Evolutionary conservation across 2,888 invertebrate species (phyloP).

Genomic region (Folsomia candida): DNA sequence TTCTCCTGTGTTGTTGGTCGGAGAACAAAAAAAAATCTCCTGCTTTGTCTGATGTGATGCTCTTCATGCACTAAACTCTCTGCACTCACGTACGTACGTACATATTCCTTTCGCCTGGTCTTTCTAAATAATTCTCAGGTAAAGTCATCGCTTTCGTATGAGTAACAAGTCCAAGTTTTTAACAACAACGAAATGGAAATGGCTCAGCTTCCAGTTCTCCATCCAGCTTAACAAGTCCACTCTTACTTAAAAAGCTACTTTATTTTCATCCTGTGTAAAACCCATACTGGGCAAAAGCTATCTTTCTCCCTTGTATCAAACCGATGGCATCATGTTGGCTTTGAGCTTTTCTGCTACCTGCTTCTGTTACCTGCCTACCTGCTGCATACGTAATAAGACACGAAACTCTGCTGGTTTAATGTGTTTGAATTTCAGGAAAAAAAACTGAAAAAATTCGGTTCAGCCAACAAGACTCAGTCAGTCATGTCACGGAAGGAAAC

Average conservation of each 20-base stretch:
- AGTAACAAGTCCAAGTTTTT: not conserved
- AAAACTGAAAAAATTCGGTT: not conserved
- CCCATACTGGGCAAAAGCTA: slow-evolving; percentile 2
- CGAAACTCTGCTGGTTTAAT: not conserved
- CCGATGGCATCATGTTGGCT: slow-evolving; percentile 10
- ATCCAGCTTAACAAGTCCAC: not conserved
- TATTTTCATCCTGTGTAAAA: slow-evolving; percentile 6
- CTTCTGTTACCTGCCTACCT: slow-evolving; percentile 7
- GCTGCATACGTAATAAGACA: slow-evolving; percentile 4
- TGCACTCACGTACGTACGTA: not conserved
- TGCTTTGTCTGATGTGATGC: too few species aligned
- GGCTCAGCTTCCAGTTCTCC: not conserved
- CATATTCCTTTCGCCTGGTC: not conserved
- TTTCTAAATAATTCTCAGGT: slow-evolving; percentile 2
- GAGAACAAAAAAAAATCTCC: slow-evolving; percentile 3
- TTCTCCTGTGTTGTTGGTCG: slow-evolving; percentile 26
- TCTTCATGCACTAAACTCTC: too few species aligned
- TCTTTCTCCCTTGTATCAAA: not conserved
- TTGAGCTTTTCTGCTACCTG: not conserved
- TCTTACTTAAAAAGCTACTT: slow-evolving; percentile 9
- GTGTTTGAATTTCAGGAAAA: not conserved
- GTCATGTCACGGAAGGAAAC: slow-evolving; percentile 5
- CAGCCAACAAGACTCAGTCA: not conserved
- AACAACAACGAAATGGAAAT: not conserved
- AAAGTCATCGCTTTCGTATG: not conserved